Evolutionary conservation across 2,888 invertebrate genomes (phyloP), one percentile per base, ranked within the genome.

Genomic region (Notodonta ziczac): DNA sequence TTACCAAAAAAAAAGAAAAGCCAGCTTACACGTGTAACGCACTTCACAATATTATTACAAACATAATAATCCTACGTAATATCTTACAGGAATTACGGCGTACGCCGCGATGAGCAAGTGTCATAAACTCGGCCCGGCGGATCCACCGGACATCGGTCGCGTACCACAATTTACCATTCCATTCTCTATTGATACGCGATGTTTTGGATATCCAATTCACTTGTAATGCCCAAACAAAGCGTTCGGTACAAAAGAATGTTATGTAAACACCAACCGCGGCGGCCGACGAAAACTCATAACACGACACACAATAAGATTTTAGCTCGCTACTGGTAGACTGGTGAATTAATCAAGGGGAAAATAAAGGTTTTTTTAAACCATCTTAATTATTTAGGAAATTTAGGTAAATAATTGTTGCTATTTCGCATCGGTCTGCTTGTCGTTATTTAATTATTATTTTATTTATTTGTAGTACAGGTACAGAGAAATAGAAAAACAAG

Each of bases 61-160:
- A 50, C 9, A 16, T 14, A 50, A 14, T 50, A 50, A 16, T 5
- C 14, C n/a, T 16, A 46, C 16, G n/a, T 50, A 16, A 50, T 54
- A 39, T 54, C 13, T 32, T n/a, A 52, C 4, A 52, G 24, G 32
- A 52, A 52, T 52, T 32, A 39, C 52, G 40, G 40, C 57, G 51
- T 48, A 57, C 50, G 24, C 24, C 57, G 50, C 48, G 32, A 57
- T 51, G 60, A 65, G 68, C 70, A 66, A 69, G 72, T 76, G 75
- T 77, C 71, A 76, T 72, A 74, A 77, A 79, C 76, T 74, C 63
- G 70, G 74, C 56, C 66, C 62, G 65, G 24, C 80, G 78, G 84
- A 86, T 85, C 74, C 85, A 86, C 85, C 89, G 89, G 89, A 89
- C 90, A 89, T 89, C 82, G 80, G 78, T 76, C 74, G 80, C 83